Conservation (phyloP, 2,113 vertebrate genomes). For the Halcyon malimbica region DNA sequence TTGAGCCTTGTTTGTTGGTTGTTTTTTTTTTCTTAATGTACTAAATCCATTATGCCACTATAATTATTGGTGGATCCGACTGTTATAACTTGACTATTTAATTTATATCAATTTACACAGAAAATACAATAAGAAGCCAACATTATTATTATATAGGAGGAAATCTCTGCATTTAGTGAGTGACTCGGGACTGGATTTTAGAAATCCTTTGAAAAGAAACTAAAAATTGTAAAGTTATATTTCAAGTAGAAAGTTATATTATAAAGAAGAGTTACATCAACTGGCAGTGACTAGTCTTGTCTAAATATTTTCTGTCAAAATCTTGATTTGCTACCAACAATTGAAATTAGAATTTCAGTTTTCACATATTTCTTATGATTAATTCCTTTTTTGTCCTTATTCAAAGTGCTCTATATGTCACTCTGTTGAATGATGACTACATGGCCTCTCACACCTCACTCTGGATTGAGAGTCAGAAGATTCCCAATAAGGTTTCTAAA, state of each 20-base stretch:
- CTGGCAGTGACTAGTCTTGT: neutral
- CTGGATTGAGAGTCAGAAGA: neutral
- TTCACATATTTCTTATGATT: neutral
- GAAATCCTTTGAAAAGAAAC: neutral
- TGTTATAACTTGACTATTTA: neutral
- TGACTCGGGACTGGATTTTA: neutral
- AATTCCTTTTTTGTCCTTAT: neutral
- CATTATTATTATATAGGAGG: neutral
- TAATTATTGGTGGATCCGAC: neutral
- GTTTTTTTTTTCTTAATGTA: neutral
- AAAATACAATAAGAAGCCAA: neutral
- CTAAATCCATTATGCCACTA: neutral
- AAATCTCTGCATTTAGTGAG: fast-evolving
- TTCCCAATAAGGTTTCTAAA: neutral
- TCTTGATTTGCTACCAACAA: neutral
- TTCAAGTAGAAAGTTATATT: neutral
- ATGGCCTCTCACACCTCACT: neutral
- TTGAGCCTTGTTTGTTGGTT: neutral
- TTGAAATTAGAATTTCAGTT: neutral
- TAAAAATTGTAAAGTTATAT: neutral
- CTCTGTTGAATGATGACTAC: neutral
- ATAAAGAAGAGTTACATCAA: neutral
- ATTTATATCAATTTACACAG: neutral
- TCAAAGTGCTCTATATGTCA: neutral
- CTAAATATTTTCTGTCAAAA: neutral